Percentiles rank a stretch among this genome's conserved stretches.
phyloP scores from a whole-genome alignment of 2,797 vertebrate genomes.

The Petrocephalus sullivani region DNA sequence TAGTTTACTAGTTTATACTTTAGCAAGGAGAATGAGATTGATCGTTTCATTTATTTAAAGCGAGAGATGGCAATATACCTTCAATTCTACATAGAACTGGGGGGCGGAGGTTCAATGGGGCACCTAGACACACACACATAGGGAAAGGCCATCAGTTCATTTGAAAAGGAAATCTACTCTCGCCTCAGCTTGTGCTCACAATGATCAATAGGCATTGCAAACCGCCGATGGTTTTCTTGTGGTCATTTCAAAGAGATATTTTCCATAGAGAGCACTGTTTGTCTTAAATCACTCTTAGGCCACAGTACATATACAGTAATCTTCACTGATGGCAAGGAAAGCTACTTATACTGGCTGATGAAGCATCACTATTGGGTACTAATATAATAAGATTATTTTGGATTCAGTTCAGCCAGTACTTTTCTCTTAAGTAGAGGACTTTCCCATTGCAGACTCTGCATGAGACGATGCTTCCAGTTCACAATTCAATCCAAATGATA shows the following conservation, averaged over 20 bases:
- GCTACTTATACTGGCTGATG: not conserved
- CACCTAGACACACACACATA: not conserved
- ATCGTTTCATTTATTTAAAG: not conserved
- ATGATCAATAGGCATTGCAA: not conserved
- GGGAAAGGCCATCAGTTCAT: not conserved
- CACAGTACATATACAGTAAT: not conserved
- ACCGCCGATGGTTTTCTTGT: not conserved
- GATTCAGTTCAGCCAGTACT: not conserved
- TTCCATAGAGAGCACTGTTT: not conserved
- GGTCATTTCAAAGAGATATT: not conserved
- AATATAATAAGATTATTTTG: not conserved
- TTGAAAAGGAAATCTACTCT: not conserved
- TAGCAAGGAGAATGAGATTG: not conserved
- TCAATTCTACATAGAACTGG: not conserved
- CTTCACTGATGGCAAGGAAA: not conserved
- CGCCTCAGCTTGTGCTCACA: not conserved
- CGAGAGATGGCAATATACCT: not conserved
- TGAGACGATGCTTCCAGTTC: not conserved
- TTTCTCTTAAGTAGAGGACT: not conserved
- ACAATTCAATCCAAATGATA: not conserved
- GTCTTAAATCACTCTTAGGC: not conserved
- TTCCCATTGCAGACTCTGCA: not conserved
- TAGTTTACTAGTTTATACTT: not conserved
- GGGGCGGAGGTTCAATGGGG: not conserved
- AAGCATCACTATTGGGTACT: conserved; percentile 2